Evolutionary conservation across 1,140 invertebrate genomes (phyloP), one percentile per base, ranked within the genome.

Genomic region (Aphis gossypii): DNA sequence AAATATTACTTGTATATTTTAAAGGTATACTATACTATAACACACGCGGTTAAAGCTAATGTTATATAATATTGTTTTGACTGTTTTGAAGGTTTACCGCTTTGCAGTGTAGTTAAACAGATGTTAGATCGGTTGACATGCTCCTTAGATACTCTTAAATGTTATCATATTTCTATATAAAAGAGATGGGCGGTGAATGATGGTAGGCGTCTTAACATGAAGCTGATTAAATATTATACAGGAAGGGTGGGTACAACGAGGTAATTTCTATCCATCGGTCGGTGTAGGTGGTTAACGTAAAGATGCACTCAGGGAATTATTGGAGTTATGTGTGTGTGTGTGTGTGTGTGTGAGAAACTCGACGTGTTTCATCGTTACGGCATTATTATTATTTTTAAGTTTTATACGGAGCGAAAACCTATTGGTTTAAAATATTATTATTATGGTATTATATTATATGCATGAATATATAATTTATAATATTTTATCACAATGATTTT

Each of bases 401-500:
- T 68, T 30, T 68, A 68, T 5, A 30, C 9, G 11, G 30, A 60
- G 60, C 11, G 60, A 30, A 68, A 68, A 68, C 30, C 60, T 68
- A 68, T 68, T 68, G 60, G 30, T 68, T 68, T n/a, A 68, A n/a
- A 68, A 68, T 68, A 60, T 30, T 60, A n/a, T 25, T 56, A 56
- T 56, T 56, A 51, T 51, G 5, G 21, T 56, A 25, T 56, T 56
- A 25, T 56, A 25, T 56, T 56, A 56, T 56, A 9, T 25, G 56
- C 8, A 25, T 56, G 8, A 25, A 56, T 8, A 60, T 60, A 60
- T 41, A 41, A 41, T 41, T 41, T 41, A 76, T 76, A 68, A 68
- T 68, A n/a, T 76, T 76, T 76, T n/a, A n/a, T 35, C 60, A 76
- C 60, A n/a, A 76, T 76, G 30, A n/a, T 76, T 76, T 76, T 76